These are phyloP conservation scores for Lissonota sp. DNA, from an alignment of 2,888 invertebrate species.

Conservation along the genomic window DNA sequence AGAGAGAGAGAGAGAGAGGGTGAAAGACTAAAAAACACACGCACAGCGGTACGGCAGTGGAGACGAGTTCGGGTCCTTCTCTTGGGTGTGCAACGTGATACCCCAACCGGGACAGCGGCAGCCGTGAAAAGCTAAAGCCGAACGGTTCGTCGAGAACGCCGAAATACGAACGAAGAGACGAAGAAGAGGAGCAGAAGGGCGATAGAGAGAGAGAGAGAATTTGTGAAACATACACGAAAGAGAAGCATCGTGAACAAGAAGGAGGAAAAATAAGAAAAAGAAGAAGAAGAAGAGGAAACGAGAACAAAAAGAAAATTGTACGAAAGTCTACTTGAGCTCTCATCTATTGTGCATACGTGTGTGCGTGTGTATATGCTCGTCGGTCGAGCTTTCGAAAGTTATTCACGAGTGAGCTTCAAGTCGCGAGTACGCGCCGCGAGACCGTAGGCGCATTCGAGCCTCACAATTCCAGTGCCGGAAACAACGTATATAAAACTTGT, in stretches of 20 bases:
- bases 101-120: constrained; percentile 60
- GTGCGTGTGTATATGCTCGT: background rate
- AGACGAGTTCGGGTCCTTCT: constrained; percentile 58
- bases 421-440: constrained; percentile 32
- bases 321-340: constrained; percentile 21
- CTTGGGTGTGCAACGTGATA: constrained; percentile 71
- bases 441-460: constrained; percentile 26
- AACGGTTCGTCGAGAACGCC: constrained; percentile 44
- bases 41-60: constrained; percentile 27
- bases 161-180: constrained; percentile 51
- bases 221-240: constrained; percentile 54
- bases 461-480: constrained; percentile 29
- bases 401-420: constrained; percentile 46
- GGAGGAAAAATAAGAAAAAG: constrained; percentile 31
- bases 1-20: constrained; percentile 58
- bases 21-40: constrained; percentile 48
- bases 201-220: constrained; percentile 39
- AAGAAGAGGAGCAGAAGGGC: constrained; percentile 53
- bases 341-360: background rate
- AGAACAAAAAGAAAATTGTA: constrained; percentile 36
- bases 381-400: constrained; percentile 42
- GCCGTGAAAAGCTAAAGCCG: constrained; percentile 46
- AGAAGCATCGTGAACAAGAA: constrained; percentile 30
- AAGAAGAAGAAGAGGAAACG: constrained; percentile 40
- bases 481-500: constrained; percentile 31